These are phyloP conservation scores for Caerostris darwini DNA, from an alignment of 1,140 invertebrate species.

Conservation along the genomic window DNA sequence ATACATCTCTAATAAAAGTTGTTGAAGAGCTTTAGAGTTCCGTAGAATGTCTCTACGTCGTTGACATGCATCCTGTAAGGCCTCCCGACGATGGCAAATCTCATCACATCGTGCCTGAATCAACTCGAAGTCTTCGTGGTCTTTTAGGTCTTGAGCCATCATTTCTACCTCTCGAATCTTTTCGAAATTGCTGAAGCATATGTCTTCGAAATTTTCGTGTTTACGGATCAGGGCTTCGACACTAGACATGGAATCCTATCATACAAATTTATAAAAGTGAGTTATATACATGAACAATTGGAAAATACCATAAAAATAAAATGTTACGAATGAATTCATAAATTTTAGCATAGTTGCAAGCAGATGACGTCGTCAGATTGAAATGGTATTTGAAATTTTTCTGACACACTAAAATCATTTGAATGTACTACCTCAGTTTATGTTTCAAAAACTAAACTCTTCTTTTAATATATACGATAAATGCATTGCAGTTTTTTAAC, in stretches of 20 bases:
- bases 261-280: neutral
- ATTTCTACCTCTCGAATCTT: conserved; percentile 90
- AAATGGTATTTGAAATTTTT: no score
- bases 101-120: conserved; percentile 86
- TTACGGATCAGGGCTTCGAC: conserved; percentile 93
- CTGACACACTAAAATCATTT: no score
- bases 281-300: no score
- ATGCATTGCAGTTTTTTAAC: no score
- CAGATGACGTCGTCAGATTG: no score
- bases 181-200: conserved; percentile 89
- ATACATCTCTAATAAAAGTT: conserved; percentile 91
- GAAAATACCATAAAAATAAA: no score
- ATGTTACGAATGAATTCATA: no score
- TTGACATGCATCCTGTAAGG: conserved; percentile 84
- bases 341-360: no score
- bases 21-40: conserved; percentile 91
- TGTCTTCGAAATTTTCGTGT: conserved; percentile 94
- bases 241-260: conserved; percentile 85
- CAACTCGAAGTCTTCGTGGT: conserved; percentile 85
- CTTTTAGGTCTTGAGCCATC: conserved; percentile 86
- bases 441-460: no score
- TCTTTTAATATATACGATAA: no score
- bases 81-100: conserved; percentile 82
- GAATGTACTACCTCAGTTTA: no score
- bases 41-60: conserved; percentile 87